phyloP scores from a whole-genome alignment of 2,888 invertebrate species.

The Cataglyphis livida region DNA sequence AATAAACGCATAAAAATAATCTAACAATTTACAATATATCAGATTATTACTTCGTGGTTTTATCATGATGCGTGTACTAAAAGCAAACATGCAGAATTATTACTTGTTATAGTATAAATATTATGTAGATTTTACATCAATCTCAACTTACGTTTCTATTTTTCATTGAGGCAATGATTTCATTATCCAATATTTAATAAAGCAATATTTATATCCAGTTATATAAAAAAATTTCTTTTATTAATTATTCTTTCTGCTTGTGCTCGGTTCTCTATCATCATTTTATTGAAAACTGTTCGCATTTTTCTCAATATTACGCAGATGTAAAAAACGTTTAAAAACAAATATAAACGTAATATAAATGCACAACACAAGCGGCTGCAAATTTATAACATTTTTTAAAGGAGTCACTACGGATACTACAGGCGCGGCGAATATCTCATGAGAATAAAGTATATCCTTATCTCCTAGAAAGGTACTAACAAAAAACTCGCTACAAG shows the following conservation, averaged over 20 bases:
- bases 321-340: not conserved
- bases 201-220: not conserved
- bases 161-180: not conserved
- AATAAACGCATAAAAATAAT: constrained; percentile 19
- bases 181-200: not conserved
- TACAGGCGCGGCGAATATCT: not conserved
- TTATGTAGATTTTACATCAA: constrained; percentile 31
- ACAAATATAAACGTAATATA: not conserved
- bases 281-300: not conserved
- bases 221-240: not conserved
- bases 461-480: not conserved
- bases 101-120: not conserved
- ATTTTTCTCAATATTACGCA: not conserved
- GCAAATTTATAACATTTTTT: constrained; percentile 18
- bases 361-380: not conserved
- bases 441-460: constrained; percentile 5
- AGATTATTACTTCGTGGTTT: constrained; percentile 9
- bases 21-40: constrained; percentile 7
- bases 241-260: not conserved
- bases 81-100: constrained; percentile 14
- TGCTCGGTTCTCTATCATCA: not conserved
- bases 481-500: not conserved
- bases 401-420: not conserved
- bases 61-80: not conserved
- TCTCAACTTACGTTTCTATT: constrained; percentile 25